Evolutionary conservation across 2,888 invertebrate genomes (phyloP).

Genomic region (Alcis repandata): DNA sequence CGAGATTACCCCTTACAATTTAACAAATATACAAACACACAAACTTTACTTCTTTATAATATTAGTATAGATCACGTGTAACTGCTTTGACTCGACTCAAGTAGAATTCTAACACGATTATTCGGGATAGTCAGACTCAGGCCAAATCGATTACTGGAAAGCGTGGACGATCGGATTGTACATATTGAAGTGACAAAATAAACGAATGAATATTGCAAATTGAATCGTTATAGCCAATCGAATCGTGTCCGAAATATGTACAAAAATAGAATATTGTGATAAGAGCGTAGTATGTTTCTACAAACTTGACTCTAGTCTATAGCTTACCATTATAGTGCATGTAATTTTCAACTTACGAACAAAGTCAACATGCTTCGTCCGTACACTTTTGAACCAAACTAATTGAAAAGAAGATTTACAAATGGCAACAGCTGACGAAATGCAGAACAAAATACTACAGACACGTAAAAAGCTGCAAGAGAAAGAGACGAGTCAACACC

Average conservation of each 20-base stretch:
- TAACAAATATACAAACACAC: no score
- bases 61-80: neutral
- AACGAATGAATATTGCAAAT: neutral
- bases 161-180: slow-evolving; percentile 3
- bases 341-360: no score
- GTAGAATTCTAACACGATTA: neutral
- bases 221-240: neutral
- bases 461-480: slow-evolving; percentile 20
- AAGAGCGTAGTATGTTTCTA: no score
- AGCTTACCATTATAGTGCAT: no score
- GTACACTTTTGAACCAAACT: no score
- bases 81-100: neutral
- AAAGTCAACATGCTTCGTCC: no score
- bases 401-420: neutral
- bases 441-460: slow-evolving; percentile 6
- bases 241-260: neutral
- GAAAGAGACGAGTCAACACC: slow-evolving; percentile 19
- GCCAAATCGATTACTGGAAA: slow-evolving; percentile 11
- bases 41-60: no score
- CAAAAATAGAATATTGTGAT: no score
- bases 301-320: no score
- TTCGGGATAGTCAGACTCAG: neutral
- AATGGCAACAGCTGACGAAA: slow-evolving; percentile 15
- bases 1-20: no score
- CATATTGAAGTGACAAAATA: neutral